Evolutionary conservation across 2,888 invertebrate genomes (phyloP).

Genomic region (Gerris lacustris): DNA sequence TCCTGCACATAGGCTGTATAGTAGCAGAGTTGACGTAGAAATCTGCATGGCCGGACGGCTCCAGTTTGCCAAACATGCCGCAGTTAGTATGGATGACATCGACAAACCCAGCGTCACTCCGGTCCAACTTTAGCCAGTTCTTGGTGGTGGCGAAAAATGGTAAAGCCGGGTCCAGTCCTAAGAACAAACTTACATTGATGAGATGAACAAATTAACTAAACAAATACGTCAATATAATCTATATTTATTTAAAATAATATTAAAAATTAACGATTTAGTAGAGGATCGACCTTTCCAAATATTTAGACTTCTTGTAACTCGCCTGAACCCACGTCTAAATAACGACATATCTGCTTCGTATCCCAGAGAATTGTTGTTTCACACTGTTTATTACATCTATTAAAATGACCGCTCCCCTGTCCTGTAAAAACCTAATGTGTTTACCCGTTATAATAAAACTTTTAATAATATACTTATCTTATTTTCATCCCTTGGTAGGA

Average conservation of each 20-base stretch:
- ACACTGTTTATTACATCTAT: no score
- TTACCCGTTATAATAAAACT: no score
- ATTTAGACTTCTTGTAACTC: no score
- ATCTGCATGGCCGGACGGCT: constrained; percentile 55
- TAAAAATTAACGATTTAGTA: neutral
- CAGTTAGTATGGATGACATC: constrained; percentile 62
- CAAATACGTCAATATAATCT: no score
- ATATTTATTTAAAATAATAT: no score
- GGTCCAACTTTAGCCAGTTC: constrained; percentile 46
- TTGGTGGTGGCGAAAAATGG: constrained; percentile 47
- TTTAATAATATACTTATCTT: no score
- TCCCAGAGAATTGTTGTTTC: no score
- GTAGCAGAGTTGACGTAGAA: constrained; percentile 63
- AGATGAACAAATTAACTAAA: neutral
- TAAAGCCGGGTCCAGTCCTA: constrained; percentile 54
- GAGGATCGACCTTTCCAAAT: neutral
- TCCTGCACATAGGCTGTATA: constrained; percentile 53
- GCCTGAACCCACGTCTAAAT: no score
- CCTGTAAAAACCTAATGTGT: no score
- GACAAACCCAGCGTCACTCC: constrained; percentile 52
- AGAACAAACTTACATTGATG: constrained; percentile 2
- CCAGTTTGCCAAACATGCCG: constrained; percentile 52
- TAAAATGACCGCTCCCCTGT: no score
- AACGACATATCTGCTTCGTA: no score
- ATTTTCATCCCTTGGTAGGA: no score